These are phyloP conservation scores for Drosophila limbata DNA, from an alignment of 2,888 invertebrate species.

Conservation along the genomic window DNA sequence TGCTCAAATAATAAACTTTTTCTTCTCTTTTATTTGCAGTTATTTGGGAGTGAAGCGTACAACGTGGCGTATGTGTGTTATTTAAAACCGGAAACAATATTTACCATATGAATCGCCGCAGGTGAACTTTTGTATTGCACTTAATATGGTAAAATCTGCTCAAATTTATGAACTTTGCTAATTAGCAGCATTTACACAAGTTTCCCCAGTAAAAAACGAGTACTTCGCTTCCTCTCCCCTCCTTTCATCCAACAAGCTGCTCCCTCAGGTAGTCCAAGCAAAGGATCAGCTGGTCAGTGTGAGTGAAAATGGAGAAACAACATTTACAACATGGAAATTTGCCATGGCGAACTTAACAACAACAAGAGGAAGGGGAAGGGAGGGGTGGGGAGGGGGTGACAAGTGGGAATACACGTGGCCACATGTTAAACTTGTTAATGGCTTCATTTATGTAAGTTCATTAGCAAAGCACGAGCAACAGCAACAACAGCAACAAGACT, in stretches of 20 bases:
- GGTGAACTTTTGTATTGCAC: constrained; percentile 30
- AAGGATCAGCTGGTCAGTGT: constrained; percentile 18
- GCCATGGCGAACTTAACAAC: constrained; percentile 23
- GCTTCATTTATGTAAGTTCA: constrained; percentile 67
- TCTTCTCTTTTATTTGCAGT: constrained; percentile 23
- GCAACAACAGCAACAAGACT: constrained; percentile 1
- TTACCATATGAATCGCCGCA: constrained; percentile 22
- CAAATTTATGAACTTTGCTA: constrained; percentile 67
- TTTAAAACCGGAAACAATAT: constrained; percentile 20
- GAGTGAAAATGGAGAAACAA: constrained; percentile 20
- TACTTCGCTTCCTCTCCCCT: background rate
- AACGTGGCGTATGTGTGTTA: constrained; percentile 20
- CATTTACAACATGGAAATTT: constrained; percentile 46
- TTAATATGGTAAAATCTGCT: constrained; percentile 43
- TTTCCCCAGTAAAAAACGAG: background rate
- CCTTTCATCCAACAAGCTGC: background rate
- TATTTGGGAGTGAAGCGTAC: background rate
- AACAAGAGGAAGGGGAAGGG: background rate
- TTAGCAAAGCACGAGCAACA: constrained; percentile 42
- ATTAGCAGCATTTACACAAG: constrained; percentile 50
- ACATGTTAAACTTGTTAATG: constrained; percentile 65
- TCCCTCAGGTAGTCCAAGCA: background rate
- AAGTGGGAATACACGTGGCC: constrained; percentile 21
- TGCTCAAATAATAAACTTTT: background rate
- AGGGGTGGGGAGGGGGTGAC: background rate